A percentile compares a stretch with the other conserved stretches of the same genome.
phyloP scores from a whole-genome alignment of 2,113 vertebrate genomes.

The Sylvietta virens region DNA sequence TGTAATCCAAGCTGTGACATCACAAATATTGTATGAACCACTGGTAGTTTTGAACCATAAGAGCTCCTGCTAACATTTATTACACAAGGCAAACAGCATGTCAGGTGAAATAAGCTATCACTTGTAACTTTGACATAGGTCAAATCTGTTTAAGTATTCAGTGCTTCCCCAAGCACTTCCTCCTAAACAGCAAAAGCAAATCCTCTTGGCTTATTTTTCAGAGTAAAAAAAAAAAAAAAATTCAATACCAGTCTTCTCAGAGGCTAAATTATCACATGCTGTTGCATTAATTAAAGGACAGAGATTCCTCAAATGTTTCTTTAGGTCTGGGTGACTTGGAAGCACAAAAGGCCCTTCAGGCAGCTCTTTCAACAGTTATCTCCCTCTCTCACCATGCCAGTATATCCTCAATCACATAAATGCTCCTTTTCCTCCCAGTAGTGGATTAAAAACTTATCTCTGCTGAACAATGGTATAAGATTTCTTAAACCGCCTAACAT shows the following conservation, averaged over 20 bases:
- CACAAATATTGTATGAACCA: neutral
- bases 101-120: neutral
- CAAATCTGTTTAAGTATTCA: neutral
- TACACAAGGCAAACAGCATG: neutral
- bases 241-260: neutral
- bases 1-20: neutral
- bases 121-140: neutral
- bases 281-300: slow-evolving; percentile 25
- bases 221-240: neutral
- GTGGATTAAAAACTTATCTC: slow-evolving; percentile 52
- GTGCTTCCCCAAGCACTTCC: neutral
- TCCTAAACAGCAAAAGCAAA: neutral
- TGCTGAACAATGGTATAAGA: neutral
- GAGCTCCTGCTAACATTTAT: neutral
- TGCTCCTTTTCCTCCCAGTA: neutral
- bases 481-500: neutral
- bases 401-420: slow-evolving; percentile 27
- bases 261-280: neutral
- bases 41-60: neutral
- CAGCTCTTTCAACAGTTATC: slow-evolving; percentile 34
- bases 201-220: neutral
- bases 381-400: slow-evolving; percentile 17
- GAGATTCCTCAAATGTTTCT: neutral
- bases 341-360: neutral
- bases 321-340: neutral